A percentile compares a stretch with the other conserved stretches of the same genome.
Conservation (phyloP, 2,113 vertebrate species). For the Gorilla gorilla region DNA sequence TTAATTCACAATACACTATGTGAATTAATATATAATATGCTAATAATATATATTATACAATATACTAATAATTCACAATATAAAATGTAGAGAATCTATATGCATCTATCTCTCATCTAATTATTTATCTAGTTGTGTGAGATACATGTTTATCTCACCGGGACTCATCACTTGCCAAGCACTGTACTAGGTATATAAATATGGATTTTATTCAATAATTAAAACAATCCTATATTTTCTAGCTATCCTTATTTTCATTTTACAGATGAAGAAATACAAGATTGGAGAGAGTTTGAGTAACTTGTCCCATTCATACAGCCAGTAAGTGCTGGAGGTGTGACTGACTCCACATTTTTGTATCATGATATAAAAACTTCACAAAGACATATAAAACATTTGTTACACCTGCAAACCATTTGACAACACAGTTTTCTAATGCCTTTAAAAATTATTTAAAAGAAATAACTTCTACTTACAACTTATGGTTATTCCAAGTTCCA, state of each 20-base stretch:
- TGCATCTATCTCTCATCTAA: not conserved
- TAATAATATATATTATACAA: not conserved
- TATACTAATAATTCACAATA: not conserved
- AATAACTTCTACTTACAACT: conserved; percentile 91
- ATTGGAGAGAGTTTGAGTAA: not conserved
- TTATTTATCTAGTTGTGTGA: not conserved
- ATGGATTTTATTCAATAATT: not conserved
- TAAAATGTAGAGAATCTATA: not conserved
- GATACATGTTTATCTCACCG: not conserved
- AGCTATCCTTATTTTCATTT: not conserved
- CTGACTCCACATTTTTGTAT: not conserved
- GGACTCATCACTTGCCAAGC: not conserved
- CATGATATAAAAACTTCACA: not conserved
- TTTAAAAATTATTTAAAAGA: conserved; percentile 43
- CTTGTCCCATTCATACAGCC: not conserved
- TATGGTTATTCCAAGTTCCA: conserved; percentile 99
- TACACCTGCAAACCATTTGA: not conserved
- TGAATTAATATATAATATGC: not conserved
- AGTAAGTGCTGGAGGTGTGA: not conserved
- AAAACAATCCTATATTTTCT: not conserved
- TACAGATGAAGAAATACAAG: not conserved
- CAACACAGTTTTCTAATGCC: not conserved
- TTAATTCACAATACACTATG: not conserved
- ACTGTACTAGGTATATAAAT: not conserved
- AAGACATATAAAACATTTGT: not conserved